phyloP scores from a whole-genome alignment of 2,888 invertebrate genomes.

The Hypolimnas misippus region DNA sequence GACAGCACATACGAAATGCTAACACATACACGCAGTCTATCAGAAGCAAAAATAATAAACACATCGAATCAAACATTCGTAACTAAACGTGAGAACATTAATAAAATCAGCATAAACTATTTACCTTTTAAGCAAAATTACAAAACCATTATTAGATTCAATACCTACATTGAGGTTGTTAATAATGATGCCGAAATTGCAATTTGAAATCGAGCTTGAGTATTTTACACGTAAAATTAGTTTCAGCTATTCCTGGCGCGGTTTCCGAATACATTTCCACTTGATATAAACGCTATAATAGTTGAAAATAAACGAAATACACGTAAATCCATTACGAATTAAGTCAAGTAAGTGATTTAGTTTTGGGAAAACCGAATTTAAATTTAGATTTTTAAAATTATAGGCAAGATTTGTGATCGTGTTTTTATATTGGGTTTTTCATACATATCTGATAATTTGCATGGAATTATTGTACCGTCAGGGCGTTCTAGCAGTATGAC shows the following conservation, averaged over 20 bases:
- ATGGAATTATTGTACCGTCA: too few relatives aligned
- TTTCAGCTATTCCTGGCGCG: constrained; percentile 19
- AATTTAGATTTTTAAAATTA: too few relatives aligned
- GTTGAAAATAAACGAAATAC: not conserved
- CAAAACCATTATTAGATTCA: constrained; percentile 10
- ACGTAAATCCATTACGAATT: not conserved
- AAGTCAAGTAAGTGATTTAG: not conserved
- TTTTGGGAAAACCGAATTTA: not conserved
- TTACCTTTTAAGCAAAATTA: not conserved
- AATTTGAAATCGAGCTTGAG: constrained; percentile 23
- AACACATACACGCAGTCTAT: too few relatives aligned
- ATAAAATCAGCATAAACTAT: not conserved
- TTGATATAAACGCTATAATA: constrained; percentile 11
- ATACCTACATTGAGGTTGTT: constrained; percentile 4
- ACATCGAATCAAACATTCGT: too few relatives aligned
- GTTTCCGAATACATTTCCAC: constrained; percentile 9
- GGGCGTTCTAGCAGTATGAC: too few relatives aligned
- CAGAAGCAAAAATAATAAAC: too few relatives aligned
- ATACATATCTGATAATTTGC: too few relatives aligned
- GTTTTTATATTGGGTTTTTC: too few relatives aligned
- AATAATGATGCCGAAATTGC: constrained; percentile 17
- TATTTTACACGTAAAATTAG: constrained; percentile 29
- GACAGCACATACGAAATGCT: too few relatives aligned
- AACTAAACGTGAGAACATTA: not conserved
- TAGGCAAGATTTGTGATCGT: too few relatives aligned